phyloP scores from a whole-genome alignment of 2,113 vertebrate genomes.

The Gopherus evgoodei region DNA sequence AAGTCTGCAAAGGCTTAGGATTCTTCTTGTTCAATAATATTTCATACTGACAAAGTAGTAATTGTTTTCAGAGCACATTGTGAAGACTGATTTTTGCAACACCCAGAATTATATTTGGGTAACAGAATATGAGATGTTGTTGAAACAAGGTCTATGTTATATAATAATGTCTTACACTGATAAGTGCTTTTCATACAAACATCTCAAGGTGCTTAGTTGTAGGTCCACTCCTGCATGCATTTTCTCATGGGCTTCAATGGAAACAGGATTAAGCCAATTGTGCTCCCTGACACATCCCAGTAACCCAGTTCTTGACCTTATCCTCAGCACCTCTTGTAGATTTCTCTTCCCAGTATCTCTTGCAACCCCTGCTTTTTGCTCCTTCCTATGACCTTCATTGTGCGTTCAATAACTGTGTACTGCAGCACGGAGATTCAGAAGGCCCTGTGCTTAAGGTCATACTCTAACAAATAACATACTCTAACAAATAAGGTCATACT shows the following conservation, averaged over 20 bases:
- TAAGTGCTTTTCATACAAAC: too few relatives aligned
- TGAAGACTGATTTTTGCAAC: not conserved
- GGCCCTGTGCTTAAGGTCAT: too few relatives aligned
- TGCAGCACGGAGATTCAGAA: too few relatives aligned
- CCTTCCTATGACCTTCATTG: not conserved
- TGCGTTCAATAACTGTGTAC: not conserved
- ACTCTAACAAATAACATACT: too few relatives aligned
- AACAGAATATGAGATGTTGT: not conserved
- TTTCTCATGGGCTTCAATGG: not conserved
- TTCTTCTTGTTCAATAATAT: conserved; percentile 1
- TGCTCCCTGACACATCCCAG: not conserved
- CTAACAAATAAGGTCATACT: too few relatives aligned
- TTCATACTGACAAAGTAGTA: not conserved
- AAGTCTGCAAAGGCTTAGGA: conserved; percentile 51
- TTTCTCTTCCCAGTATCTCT: not conserved
- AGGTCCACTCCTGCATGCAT: not conserved
- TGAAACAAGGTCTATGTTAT: too few relatives aligned
- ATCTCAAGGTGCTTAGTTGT: not conserved
- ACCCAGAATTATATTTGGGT: not conserved
- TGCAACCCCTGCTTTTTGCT: not conserved
- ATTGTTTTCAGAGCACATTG: not conserved
- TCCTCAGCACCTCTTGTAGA: not conserved
- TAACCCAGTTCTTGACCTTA: too few relatives aligned
- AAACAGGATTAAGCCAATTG: not conserved
- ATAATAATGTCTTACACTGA: too few relatives aligned